Conservation (phyloP, 1,140 invertebrate species). For the Platorchestia sp. region DNA sequence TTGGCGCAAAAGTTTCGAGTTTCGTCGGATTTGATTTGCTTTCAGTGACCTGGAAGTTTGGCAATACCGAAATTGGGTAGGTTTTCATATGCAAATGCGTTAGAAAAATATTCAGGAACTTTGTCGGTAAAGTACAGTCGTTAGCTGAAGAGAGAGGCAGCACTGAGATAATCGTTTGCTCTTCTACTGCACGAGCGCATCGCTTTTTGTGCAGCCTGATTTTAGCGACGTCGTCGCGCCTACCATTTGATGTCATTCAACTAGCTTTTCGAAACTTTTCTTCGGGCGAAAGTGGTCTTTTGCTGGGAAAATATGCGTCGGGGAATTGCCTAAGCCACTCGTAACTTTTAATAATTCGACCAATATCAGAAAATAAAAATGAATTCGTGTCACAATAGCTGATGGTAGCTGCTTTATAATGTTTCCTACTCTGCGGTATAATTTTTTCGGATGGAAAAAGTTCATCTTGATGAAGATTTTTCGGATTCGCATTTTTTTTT, state of each 20-base stretch:
- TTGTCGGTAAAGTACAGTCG: background rate
- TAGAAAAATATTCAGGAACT: slow-evolving; percentile 32
- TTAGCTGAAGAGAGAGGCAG: background rate
- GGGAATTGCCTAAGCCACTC: too few relatives aligned
- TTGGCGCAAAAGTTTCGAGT: background rate
- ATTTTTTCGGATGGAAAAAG: too few relatives aligned
- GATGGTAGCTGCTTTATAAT: too few relatives aligned
- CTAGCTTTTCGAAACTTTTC: background rate
- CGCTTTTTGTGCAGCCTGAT: background rate
- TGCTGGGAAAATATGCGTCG: background rate
- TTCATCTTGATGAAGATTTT: background rate
- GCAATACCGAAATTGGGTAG: background rate
- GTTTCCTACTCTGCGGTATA: too few relatives aligned
- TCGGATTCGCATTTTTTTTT: background rate
- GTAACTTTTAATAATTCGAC: too few relatives aligned
- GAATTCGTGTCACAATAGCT: too few relatives aligned
- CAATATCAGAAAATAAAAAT: too few relatives aligned
- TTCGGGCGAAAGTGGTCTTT: too few relatives aligned
- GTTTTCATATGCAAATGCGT: slow-evolving; percentile 28
- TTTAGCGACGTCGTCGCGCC: background rate
- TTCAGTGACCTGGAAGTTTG: slow-evolving; percentile 49
- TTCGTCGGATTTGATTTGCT: slow-evolving; percentile 45
- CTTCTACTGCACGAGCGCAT: background rate
- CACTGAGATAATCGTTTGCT: background rate
- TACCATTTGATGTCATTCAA: background rate